A percentile compares a stretch with the other conserved stretches of the same genome.
Conservation (phyloP, 2,113 vertebrate species). For the Erythrolamprus reginae region DNA sequence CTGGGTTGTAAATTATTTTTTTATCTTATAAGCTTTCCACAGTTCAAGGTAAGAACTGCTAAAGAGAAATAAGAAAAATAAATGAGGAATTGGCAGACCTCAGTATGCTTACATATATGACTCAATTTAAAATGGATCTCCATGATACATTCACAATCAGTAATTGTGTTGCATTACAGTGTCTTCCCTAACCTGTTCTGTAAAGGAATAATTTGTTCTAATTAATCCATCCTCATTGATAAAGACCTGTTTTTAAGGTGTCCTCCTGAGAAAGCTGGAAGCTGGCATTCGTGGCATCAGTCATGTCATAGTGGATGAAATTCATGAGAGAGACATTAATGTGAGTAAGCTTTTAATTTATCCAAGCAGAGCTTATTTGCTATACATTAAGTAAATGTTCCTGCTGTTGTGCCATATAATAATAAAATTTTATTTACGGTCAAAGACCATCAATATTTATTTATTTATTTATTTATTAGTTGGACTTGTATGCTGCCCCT, state of each 20-base stretch:
- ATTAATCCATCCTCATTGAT: neutral
- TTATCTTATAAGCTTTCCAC: neutral
- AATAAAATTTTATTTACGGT: too few species aligned
- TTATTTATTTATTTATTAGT: too few species aligned
- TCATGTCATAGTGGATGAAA: constrained; percentile 96
- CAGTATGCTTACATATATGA: neutral
- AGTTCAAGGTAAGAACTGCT: neutral
- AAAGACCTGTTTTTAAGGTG: constrained; percentile 70
- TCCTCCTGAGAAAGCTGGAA: constrained; percentile 90
- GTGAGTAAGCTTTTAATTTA: constrained; percentile 70
- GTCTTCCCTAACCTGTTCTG: neutral
- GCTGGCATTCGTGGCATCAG: constrained; percentile 94
- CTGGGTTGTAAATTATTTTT: neutral
- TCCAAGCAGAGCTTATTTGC: neutral
- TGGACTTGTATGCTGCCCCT: too few species aligned
- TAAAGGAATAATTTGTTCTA: neutral
- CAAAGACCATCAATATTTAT: too few species aligned
- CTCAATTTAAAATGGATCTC: neutral
- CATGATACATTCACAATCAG: neutral
- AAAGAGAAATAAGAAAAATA: neutral
- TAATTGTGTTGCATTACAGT: neutral
- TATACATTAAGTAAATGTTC: neutral
- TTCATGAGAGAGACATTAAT: constrained; percentile 95
- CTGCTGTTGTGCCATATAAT: neutral
- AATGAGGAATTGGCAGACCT: neutral